Evolutionary conservation across 2,888 invertebrate genomes (phyloP).

Genomic region (Eretmocerus hayati): DNA sequence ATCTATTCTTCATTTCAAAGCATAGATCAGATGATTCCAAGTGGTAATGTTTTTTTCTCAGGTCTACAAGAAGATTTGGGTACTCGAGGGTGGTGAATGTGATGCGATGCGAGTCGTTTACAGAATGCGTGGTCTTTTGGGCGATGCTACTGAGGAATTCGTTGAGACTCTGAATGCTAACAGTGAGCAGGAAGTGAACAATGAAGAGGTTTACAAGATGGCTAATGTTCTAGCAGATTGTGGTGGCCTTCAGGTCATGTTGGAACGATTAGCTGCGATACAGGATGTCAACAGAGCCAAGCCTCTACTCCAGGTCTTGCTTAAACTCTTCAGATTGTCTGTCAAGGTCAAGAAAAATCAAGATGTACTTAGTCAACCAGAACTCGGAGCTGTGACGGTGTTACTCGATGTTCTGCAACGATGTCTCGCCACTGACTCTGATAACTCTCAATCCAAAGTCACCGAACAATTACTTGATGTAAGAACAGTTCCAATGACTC

Average conservation of each 20-base stretch:
- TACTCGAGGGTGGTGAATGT: slow-evolving; percentile 80
- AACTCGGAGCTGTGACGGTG: slow-evolving; percentile 74
- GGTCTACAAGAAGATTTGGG: slow-evolving; percentile 70
- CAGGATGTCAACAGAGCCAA: slow-evolving; percentile 81
- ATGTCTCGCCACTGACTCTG: slow-evolving; percentile 59
- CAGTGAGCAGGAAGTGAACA: slow-evolving; percentile 80
- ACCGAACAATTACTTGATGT: slow-evolving; percentile 86
- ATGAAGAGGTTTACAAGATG: slow-evolving; percentile 90
- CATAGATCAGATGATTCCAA: neutral
- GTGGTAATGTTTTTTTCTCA: slow-evolving; percentile 30
- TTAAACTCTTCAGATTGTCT: slow-evolving; percentile 83
- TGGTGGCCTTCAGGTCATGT: slow-evolving; percentile 72
- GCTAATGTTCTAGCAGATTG: slow-evolving; percentile 78
- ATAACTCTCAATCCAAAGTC: slow-evolving; percentile 66
- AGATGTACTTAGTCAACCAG: slow-evolving; percentile 79
- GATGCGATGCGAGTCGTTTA: slow-evolving; percentile 97
- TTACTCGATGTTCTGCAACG: slow-evolving; percentile 79
- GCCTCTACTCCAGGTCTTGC: slow-evolving; percentile 78
- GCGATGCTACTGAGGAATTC: slow-evolving; percentile 98
- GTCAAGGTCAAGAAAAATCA: slow-evolving; percentile 87
- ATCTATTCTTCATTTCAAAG: neutral
- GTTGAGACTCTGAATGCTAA: slow-evolving; percentile 87
- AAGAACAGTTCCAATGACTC: too few species aligned
- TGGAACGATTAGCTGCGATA: slow-evolving; percentile 77
- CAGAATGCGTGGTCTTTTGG: slow-evolving; percentile 93